phyloP scores from a whole-genome alignment of 2,113 vertebrate species.

The Sturnira hondurensis region DNA sequence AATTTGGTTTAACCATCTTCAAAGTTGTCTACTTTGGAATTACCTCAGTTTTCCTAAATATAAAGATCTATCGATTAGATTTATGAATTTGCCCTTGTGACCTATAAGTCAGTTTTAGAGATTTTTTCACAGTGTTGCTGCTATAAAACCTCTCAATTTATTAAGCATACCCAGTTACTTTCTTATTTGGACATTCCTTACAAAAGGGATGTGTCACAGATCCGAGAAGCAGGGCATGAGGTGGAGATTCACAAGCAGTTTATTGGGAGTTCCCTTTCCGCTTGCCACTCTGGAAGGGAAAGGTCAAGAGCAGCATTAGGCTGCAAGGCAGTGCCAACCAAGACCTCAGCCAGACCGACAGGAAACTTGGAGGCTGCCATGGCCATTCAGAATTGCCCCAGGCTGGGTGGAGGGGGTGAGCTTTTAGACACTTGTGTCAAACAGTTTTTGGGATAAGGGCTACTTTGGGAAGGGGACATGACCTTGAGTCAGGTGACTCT shows the following conservation, averaged over 20 bases:
- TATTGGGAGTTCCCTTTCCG: neutral
- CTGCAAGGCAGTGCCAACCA: neutral
- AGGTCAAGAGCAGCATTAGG: neutral
- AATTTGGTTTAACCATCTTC: neutral
- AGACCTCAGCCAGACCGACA: neutral
- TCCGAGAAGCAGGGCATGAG: neutral
- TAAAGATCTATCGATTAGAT: constrained; percentile 24
- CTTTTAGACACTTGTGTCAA: neutral
- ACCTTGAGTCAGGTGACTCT: neutral
- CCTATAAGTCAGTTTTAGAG: neutral
- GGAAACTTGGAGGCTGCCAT: neutral
- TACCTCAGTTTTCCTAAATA: constrained; percentile 6
- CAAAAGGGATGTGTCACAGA: neutral
- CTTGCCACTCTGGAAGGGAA: neutral
- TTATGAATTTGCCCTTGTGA: constrained; percentile 25
- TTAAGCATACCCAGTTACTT: neutral
- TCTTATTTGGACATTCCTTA: neutral
- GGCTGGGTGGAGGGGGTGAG: neutral
- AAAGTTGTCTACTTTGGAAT: neutral
- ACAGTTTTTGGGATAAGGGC: neutral
- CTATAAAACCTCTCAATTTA: neutral
- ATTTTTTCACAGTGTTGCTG: neutral
- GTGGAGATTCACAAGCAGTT: neutral
- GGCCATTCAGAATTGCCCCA: neutral
- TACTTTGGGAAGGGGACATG: neutral